A percentile compares a stretch with the other conserved stretches of the same genome.
Evolutionary conservation across 2,113 vertebrate species (phyloP).

Genomic region (Nesogale talazaci): DNA sequence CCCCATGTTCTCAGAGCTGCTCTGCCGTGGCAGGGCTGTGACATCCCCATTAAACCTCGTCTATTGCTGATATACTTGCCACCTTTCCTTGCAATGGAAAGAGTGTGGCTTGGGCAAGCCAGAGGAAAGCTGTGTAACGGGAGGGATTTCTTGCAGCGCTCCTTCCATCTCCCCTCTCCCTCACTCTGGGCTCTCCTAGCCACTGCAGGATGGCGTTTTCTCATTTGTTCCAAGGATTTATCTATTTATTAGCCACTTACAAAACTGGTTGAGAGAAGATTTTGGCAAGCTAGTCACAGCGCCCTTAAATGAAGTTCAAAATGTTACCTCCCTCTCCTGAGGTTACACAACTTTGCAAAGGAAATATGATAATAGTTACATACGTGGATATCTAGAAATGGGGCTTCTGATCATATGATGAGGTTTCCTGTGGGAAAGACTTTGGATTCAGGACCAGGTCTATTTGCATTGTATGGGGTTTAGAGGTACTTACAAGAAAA

Average conservation of each 20-base stretch:
- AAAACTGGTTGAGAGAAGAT: not conserved
- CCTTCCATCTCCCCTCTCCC: not conserved
- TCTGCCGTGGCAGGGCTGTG: conserved; percentile 65
- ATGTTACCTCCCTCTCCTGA: not conserved
- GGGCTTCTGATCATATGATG: not conserved
- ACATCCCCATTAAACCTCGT: conserved; percentile 71
- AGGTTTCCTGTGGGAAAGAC: not conserved
- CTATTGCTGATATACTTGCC: conserved; percentile 49
- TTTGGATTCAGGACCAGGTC: not conserved
- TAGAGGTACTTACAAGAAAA: not conserved
- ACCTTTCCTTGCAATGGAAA: conserved; percentile 33
- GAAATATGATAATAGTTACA: not conserved
- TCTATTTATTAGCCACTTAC: not conserved
- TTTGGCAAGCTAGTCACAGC: not conserved
- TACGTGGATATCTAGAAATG: not conserved
- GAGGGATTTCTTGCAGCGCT: rapidly evolving
- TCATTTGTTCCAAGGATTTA: not conserved
- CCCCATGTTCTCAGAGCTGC: conserved; percentile 69
- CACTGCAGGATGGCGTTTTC: not conserved
- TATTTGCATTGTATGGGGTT: not conserved
- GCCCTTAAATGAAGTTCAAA: not conserved
- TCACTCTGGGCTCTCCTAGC: not conserved
- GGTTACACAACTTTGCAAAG: not conserved
- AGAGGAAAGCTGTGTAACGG: rapidly evolving
- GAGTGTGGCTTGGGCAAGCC: not conserved